Evolutionary conservation across 2,113 vertebrate species (phyloP), one percentile per base, ranked within the genome.

Genomic region (Brevimyrus niger): DNA sequence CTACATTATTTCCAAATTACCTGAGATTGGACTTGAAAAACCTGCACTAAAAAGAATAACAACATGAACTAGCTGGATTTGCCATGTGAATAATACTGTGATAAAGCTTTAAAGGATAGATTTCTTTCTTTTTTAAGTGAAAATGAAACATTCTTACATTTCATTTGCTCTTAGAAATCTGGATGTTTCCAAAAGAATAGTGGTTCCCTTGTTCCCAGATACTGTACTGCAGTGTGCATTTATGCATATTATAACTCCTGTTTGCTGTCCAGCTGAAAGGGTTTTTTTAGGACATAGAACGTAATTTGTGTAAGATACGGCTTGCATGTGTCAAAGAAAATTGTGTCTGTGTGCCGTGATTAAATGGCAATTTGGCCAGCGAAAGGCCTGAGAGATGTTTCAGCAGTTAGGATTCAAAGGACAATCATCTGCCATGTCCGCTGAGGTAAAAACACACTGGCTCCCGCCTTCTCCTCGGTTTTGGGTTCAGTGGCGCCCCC

Each of bases 321-420:
- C 80, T 55, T 21, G 35, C 27, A 44, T 53, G 80, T 82, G 27
- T 35, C n/a, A 44, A 55, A n/a, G 51, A 89, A 46, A 84, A 89
- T 89, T 84, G 80, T 51, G 55, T 89, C 55, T 31, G 19, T 11
- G 48, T 47, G 88, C 80, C 46, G 13, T 44, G 85, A 48, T 85
- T 48, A 89, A 89, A 89, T 38, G 42, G 53, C 88, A 84, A 17
- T 84, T 89, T 89, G 48, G 38, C 51, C 9, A 47, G 76, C n/a
- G 42, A 89, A 48, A 65, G 55, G 53, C 3, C 80, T 47, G 73
- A 80, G 48, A 85, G 53, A 89, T 89, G 10, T 58, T 38, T 42
- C 50, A 51, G 53, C 47, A 3, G 76, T n/a, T 46, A 53, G 50
- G 10, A 42, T 31, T 48, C 48, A n/a, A 11, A 69, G 65, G 50